These are phyloP conservation scores for Hippocampus comes DNA, from an alignment of 2,113 vertebrate species.

Conservation along the genomic window DNA sequence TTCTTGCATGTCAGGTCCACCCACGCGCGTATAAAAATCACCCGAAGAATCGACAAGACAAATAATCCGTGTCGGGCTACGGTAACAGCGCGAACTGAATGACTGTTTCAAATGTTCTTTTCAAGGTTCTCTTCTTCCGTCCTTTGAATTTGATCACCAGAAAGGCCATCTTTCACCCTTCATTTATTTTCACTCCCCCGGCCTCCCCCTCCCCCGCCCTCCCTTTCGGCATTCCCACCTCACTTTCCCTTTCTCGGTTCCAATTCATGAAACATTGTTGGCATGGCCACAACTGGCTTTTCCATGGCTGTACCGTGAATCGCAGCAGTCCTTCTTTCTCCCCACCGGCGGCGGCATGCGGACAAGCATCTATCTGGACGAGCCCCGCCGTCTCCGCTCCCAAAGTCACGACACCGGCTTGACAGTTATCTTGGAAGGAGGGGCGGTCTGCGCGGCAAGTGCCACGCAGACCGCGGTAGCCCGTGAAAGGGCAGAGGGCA, in stretches of 20 bases:
- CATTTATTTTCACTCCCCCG: conserved; percentile 25
- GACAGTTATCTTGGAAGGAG: conserved; percentile 65
- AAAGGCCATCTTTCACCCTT: conserved; percentile 38
- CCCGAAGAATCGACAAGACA: background rate
- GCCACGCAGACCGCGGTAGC: conserved; percentile 32
- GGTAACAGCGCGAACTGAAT: background rate
- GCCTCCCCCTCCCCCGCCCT: background rate
- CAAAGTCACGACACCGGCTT: conserved; percentile 64
- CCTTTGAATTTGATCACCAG: conserved; percentile 16
- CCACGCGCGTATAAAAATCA: background rate
- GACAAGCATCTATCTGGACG: conserved; percentile 13
- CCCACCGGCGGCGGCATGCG: conserved; percentile 14
- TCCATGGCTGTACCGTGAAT: conserved; percentile 59
- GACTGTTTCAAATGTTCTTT: background rate
- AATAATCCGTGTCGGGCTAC: background rate
- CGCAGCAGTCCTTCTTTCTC: conserved; percentile 36
- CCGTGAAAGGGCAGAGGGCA: conserved; percentile 48
- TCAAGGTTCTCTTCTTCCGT: background rate
- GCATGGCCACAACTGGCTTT: conserved; percentile 40
- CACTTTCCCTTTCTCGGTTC: conserved; percentile 47
- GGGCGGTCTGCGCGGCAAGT: conserved; percentile 48
- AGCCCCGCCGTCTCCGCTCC: conserved; percentile 25
- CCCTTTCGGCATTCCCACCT: conserved; percentile 20
- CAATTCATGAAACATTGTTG: conserved; percentile 54
- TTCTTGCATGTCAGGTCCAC: background rate